Evolutionary conservation across 2,797 vertebrate genomes (phyloP).

Genomic region (Gymnodraco acuticeps): DNA sequence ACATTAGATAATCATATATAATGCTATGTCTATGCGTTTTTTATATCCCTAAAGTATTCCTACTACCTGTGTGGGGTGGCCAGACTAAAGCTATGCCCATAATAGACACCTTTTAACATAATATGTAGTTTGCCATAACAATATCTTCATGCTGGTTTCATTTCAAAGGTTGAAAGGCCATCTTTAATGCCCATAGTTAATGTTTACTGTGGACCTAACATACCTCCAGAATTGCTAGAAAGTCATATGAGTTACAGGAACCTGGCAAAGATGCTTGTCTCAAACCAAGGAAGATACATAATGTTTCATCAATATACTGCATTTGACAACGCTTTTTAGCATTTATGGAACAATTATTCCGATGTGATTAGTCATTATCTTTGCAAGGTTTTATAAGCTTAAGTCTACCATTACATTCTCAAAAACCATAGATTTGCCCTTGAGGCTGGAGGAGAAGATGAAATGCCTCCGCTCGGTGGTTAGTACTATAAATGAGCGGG

Average conservation of each 20-base stretch:
- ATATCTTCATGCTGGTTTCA: conserved; percentile 46
- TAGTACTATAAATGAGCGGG: conserved; percentile 93
- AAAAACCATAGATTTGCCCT: conserved; percentile 97
- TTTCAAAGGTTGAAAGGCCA: conserved; percentile 14
- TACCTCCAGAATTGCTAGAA: conserved; percentile 17
- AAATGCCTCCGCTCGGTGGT: conserved; percentile 93
- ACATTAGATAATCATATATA: neutral
- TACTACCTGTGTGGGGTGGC: neutral
- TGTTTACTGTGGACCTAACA: conserved; percentile 2
- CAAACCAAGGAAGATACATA: conserved; percentile 30
- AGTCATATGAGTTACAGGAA: conserved; percentile 37
- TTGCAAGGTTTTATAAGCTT: conserved; percentile 81
- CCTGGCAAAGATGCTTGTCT: conserved; percentile 18
- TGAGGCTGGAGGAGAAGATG: conserved; percentile 97
- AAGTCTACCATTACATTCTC: conserved; percentile 94
- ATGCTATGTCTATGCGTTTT: neutral
- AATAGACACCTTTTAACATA: neutral
- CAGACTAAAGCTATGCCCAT: neutral
- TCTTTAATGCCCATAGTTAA: conserved; percentile 11
- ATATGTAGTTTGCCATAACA: conserved; percentile 17
- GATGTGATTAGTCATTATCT: conserved; percentile 19
- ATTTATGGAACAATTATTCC: conserved; percentile 23
- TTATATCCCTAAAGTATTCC: neutral
- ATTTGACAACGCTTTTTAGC: conserved; percentile 41
- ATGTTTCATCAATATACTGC: conserved; percentile 53